Percentiles rank a stretch among this genome's conserved stretches.
Conservation (phyloP, 2,797 vertebrate species). For the Coregonus suidteri region DNA sequence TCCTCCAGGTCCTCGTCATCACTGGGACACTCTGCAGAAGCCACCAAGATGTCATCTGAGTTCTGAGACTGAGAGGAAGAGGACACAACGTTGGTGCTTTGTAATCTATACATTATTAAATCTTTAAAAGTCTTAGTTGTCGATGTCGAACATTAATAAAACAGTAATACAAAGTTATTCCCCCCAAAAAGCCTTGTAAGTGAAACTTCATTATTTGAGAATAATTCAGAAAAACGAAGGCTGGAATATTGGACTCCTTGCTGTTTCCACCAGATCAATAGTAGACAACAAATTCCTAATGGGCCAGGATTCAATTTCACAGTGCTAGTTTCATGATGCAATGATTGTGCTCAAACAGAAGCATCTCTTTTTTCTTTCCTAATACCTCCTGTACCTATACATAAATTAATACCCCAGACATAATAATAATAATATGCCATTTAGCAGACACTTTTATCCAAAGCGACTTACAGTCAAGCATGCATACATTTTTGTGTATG, state of each 20-base stretch:
- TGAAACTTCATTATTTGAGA: not conserved
- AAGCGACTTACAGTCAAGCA: too few relatives aligned
- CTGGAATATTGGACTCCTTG: not conserved
- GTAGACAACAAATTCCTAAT: not conserved
- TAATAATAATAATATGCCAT: too few relatives aligned
- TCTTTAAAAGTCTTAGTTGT: not conserved
- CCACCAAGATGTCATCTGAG: conserved; percentile 93
- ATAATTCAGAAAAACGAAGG: not conserved
- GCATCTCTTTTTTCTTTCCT: not conserved
- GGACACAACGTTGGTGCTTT: not conserved
- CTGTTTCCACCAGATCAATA: not conserved
- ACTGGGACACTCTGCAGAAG: conserved; percentile 93
- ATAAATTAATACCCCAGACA: not conserved
- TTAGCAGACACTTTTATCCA: too few relatives aligned
- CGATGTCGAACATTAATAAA: not conserved
- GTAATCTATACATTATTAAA: not conserved
- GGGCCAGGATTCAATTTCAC: not conserved
- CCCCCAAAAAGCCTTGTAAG: not conserved
- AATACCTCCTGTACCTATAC: not conserved
- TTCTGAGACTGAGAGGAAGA: conserved; percentile 75
- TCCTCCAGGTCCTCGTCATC: conserved; percentile 96
- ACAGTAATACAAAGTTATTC: not conserved
- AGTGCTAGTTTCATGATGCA: not conserved
- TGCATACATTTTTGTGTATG: too few relatives aligned
- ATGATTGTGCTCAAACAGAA: not conserved